Conservation (phyloP, 2,888 invertebrate species). For the Pheosia tremula region DNA sequence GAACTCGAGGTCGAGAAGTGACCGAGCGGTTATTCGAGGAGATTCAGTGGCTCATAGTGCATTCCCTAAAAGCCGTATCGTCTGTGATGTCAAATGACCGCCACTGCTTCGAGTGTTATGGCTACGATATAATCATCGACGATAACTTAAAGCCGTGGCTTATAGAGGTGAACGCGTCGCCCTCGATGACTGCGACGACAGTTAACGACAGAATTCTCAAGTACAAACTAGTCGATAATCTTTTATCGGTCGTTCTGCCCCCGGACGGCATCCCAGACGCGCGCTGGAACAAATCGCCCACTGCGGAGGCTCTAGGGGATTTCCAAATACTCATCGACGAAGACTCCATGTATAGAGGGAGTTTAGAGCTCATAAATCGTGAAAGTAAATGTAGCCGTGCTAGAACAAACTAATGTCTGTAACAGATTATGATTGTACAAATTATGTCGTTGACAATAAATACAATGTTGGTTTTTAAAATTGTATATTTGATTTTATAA, state of each 20-base stretch:
- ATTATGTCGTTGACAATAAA: neutral
- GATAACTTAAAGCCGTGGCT: constrained; percentile 96
- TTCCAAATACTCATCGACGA: constrained; percentile 91
- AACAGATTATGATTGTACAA: constrained; percentile 9
- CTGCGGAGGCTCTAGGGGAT: constrained; percentile 89
- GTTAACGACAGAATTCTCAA: constrained; percentile 96
- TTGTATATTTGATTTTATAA: constrained; percentile 14
- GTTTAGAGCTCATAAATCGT: constrained; percentile 46
- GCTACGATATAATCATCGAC: constrained; percentile 97
- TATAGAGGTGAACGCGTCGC: constrained; percentile 96
- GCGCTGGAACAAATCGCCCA: constrained; percentile 92
- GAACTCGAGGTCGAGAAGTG: constrained; percentile 93
- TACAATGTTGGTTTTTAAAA: constrained; percentile 6
- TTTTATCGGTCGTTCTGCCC: constrained; percentile 94
- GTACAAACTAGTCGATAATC: constrained; percentile 95
- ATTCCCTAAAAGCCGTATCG: constrained; percentile 95
- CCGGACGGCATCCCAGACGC: constrained; percentile 94
- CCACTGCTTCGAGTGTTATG: constrained; percentile 96
- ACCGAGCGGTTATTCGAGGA: constrained; percentile 95
- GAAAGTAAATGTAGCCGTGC: constrained; percentile 36
- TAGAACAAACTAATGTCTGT: constrained; percentile 7
- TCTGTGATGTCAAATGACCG: constrained; percentile 96
- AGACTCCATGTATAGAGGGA: constrained; percentile 87
- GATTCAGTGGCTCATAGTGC: constrained; percentile 94
- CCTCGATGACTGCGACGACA: constrained; percentile 96